Evolutionary conservation across 2,888 invertebrate species (phyloP), one percentile per base, ranked within the genome.

Genomic region (Nematopogon swammerdamellus): DNA sequence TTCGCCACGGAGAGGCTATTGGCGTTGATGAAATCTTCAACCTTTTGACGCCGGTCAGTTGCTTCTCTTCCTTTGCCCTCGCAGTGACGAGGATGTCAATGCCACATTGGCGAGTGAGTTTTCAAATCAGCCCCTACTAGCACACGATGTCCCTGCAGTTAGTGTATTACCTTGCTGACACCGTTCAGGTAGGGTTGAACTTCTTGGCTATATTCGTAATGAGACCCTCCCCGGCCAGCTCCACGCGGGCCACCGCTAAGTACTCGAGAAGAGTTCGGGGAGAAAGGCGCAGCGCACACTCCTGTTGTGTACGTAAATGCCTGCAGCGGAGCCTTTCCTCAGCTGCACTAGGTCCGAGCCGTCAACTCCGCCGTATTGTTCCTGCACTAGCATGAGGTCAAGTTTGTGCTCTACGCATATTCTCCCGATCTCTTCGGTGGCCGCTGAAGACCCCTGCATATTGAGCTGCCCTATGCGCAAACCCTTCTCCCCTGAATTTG

Each of bases 21-120:
- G 1, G 48, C 46, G 8, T 50, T 19, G 6, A 58, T 53, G 18
- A 58, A 54, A 0, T 25, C 54, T 42, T 58, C 56, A 50, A 62
- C 0, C 59, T 61, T 1, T 47, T 14, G 25, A 1, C 52, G 29
- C 55, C 0, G 30, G 51, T 0, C 61, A 47, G n/a, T n/a, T n/a
- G n/a, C n/a, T n/a, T n/a, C n/a, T n/a, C n/a, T n/a, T n/a, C n/a
- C n/a, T n/a, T n/a, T n/a, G n/a, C n/a, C n/a, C n/a, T n/a, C n/a
- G n/a, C n/a, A n/a, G n/a, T n/a, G n/a, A n/a, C n/a, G n/a, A n/a
- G n/a, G n/a, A n/a, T n/a, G n/a, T n/a, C n/a, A n/a, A n/a, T n/a
- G n/a, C n/a, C n/a, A n/a, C n/a, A n/a, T n/a, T n/a, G n/a, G 36
- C 11, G 36, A 36, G 36, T 36, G 36, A 8, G 36, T 14, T 3